phyloP scores from a whole-genome alignment of 2,113 vertebrate species.

The Anoplopoma fimbria region DNA sequence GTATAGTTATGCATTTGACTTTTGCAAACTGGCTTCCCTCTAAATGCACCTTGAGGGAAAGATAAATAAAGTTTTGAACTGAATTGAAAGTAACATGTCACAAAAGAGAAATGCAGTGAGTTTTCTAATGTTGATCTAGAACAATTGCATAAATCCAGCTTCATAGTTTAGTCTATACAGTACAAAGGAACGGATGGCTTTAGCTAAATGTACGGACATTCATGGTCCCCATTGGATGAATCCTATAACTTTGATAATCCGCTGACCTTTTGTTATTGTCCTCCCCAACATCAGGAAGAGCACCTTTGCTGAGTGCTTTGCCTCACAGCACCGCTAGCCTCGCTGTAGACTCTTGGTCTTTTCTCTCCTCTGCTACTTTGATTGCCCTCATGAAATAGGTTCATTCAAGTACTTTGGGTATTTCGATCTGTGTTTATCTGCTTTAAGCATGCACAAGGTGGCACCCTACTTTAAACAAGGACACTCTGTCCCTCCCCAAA shows the following conservation, averaged over 20 bases:
- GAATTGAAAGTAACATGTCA: not conserved
- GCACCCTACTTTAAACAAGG: constrained; percentile 73
- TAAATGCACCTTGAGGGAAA: not conserved
- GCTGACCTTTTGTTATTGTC: not conserved
- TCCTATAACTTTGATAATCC: not conserved
- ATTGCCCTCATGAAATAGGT: not conserved
- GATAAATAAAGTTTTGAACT: not conserved
- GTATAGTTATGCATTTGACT: too few relatives aligned
- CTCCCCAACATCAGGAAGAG: not conserved
- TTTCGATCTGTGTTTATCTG: constrained; percentile 43
- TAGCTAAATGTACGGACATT: not conserved
- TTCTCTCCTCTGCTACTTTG: not conserved
- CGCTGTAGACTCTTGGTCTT: not conserved
- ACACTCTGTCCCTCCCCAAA: constrained; percentile 64
- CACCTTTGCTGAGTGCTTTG: not conserved
- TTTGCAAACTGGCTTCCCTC: not conserved
- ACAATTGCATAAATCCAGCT: not conserved
- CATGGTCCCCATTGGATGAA: not conserved
- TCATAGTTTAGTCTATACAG: not conserved
- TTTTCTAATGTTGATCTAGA: not conserved
- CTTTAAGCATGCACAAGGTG: constrained; percentile 42
- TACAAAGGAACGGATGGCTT: not conserved
- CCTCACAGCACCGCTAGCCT: not conserved
- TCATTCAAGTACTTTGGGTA: constrained; percentile 12
- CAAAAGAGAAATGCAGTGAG: not conserved